Conservation (phyloP, 1,140 invertebrate genomes). For the Drosophila busckii region DNA sequence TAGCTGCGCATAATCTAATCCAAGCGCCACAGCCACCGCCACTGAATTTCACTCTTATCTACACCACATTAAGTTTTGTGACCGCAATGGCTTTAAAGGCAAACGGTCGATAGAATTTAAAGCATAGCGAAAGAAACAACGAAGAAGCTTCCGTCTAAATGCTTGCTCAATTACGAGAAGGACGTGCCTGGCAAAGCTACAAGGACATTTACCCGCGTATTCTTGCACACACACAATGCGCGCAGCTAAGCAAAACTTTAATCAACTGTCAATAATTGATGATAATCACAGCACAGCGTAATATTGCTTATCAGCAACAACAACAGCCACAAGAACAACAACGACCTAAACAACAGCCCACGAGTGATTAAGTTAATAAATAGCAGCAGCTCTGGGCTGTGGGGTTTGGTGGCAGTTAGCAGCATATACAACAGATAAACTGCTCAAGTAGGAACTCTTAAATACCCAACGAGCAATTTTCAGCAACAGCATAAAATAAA, state of each 20-base stretch:
- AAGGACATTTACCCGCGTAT: neutral
- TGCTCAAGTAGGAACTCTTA: no score
- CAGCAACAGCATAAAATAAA: no score
- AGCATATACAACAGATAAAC: no score
- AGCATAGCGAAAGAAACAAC: no score
- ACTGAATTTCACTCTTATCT: no score
- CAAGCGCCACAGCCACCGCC: no score
- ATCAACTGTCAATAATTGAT: slow-evolving; percentile 58
- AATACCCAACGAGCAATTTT: no score
- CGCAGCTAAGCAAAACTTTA: slow-evolving; percentile 45
- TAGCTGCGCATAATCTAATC: neutral
- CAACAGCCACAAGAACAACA: slow-evolving; percentile 13
- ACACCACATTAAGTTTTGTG: no score
- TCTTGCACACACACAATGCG: slow-evolving; percentile 9
- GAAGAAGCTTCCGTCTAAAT: neutral
- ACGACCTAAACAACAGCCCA: slow-evolving; percentile 5
- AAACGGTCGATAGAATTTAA: no score
- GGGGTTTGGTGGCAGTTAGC: no score
- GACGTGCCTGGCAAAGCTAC: slow-evolving; percentile 3
- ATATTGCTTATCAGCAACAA: slow-evolving; percentile 35
- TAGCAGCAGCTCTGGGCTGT: neutral
- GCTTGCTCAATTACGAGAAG: slow-evolving; percentile 17
- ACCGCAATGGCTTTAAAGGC: no score
- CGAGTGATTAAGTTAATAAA: slow-evolving; percentile 48
- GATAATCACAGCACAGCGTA: slow-evolving; percentile 42